These are phyloP conservation scores for Emydura subglobosa DNA, from an alignment of 2,113 vertebrate genomes.

Conservation along the genomic window DNA sequence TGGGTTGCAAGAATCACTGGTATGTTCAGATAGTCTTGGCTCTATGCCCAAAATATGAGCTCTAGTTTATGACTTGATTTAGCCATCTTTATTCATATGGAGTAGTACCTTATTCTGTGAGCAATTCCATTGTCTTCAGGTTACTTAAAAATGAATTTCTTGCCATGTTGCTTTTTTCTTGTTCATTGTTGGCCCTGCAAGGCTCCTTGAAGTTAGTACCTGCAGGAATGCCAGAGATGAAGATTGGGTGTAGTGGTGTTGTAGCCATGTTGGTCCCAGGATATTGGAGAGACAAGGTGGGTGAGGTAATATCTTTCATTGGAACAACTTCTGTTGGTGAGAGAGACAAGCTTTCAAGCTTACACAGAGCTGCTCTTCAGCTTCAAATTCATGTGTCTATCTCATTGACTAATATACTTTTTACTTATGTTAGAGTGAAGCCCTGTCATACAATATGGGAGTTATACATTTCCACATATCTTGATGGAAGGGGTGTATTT, in stretches of 20 bases:
- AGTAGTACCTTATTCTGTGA: neutral
- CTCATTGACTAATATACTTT: neutral
- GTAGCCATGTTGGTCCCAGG: neutral
- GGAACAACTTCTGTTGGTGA: neutral
- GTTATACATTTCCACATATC: neutral
- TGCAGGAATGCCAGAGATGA: neutral
- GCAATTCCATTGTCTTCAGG: neutral
- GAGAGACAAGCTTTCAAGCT: neutral
- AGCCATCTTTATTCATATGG: neutral
- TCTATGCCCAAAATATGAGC: neutral
- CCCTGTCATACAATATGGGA: neutral
- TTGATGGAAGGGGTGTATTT: neutral
- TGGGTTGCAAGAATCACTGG: slow-evolving; percentile 56
- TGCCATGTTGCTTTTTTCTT: neutral
- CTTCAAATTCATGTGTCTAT: neutral
- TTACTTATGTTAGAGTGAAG: neutral
- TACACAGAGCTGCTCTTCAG: neutral
- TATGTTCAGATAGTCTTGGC: neutral
- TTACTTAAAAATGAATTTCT: neutral
- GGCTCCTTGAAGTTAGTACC: neutral
- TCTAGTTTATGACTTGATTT: neutral
- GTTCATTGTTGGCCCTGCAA: neutral
- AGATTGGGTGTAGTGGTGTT: neutral
- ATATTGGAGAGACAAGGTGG: neutral
- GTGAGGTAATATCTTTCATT: neutral